These are phyloP conservation scores for Cataglyphis hispanica DNA, from an alignment of 1,140 invertebrate genomes.

Conservation along the genomic window DNA sequence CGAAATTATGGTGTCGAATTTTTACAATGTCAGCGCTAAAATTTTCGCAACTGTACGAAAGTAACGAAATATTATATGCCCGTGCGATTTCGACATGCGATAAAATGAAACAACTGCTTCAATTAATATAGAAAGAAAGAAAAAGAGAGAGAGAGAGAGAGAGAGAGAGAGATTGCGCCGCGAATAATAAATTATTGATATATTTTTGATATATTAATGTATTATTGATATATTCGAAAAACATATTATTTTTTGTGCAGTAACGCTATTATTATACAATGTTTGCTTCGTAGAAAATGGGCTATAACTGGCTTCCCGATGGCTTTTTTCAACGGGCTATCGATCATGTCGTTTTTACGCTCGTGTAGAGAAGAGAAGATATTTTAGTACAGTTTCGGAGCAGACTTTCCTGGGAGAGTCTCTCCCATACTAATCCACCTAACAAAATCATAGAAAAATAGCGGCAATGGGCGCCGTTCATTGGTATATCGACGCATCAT, in stretches of 20 bases:
- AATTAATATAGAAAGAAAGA: neutral
- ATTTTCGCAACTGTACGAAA: slow-evolving; percentile 1
- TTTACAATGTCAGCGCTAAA: neutral
- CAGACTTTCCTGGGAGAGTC: neutral
- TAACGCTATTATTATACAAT: neutral
- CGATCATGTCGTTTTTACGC: neutral
- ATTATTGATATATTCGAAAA: no score
- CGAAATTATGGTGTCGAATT: neutral
- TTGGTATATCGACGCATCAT: neutral
- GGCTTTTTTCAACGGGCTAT: neutral
- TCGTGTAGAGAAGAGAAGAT: neutral
- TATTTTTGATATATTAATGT: no score
- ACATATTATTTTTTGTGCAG: neutral
- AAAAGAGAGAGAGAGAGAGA: no score
- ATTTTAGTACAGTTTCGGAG: slow-evolving; percentile 6
- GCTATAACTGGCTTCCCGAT: neutral
- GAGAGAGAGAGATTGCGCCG: neutral
- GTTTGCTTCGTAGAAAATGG: slow-evolving; percentile 21
- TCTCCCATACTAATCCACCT: neutral
- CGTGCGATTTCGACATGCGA: slow-evolving; percentile 4
- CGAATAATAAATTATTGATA: neutral
- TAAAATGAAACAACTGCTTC: neutral
- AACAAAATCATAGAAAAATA: neutral
- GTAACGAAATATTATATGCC: neutral
- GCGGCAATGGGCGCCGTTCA: neutral